Conservation (phyloP, 37 sponge, comb jelly and placozoan species). For the Aplysina aerophoba region DNA sequence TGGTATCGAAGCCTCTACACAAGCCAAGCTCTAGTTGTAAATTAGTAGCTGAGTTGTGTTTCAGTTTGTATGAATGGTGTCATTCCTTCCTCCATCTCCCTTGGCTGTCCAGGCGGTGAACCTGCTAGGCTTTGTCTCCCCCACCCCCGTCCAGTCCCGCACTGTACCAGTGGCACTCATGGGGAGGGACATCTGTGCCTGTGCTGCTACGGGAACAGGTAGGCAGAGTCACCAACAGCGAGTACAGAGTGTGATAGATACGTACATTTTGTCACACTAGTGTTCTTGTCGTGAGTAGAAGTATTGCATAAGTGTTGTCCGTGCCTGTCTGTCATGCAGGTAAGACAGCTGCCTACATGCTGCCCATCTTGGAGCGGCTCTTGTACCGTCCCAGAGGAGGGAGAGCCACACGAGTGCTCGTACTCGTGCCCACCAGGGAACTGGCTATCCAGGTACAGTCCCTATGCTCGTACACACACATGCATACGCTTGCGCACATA, state of each 20-base stretch:
- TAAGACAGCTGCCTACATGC: conserved; percentile 97
- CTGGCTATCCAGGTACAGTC: conserved; percentile 91
- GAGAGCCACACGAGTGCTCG: conserved; percentile 72
- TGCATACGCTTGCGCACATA: no score
- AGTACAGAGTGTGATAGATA: neutral
- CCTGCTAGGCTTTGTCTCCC: conserved; percentile 81
- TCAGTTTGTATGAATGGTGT: neutral
- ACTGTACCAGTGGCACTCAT: conserved; percentile 95
- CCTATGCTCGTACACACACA: neutral
- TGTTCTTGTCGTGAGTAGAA: neutral
- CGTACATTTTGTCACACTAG: neutral
- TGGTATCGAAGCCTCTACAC: no score
- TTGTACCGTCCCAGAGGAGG: conserved; percentile 77
- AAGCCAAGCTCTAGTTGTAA: no score
- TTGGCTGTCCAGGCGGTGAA: conserved; percentile 68
- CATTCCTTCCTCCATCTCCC: neutral
- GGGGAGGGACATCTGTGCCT: conserved; percentile 99
- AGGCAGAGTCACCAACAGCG: neutral
- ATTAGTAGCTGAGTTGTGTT: no score
- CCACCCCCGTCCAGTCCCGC: conserved; percentile 94
- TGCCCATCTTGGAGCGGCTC: conserved; percentile 95
- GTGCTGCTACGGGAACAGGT: conserved; percentile 99
- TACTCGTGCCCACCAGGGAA: conserved; percentile 96
- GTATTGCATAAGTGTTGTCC: neutral
- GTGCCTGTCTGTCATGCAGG: conserved; percentile 40